Evolutionary conservation across 2,113 vertebrate species (phyloP).

Genomic region (Hystrix cristata): DNA sequence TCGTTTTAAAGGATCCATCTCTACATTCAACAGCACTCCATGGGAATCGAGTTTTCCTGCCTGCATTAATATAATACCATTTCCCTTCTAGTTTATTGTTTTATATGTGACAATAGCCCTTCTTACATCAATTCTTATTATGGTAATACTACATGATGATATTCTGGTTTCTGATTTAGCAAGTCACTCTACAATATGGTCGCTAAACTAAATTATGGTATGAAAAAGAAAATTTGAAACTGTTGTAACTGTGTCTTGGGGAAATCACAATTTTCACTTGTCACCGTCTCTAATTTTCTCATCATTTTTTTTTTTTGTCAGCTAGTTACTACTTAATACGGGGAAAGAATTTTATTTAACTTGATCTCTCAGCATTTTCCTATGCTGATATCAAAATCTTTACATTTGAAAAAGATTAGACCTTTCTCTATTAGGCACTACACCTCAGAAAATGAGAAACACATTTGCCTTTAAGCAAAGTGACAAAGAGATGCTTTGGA

Average conservation of each 20-base stretch:
- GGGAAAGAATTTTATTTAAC: conserved; percentile 35
- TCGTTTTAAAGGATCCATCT: conserved; percentile 6
- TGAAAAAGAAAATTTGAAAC: conserved; percentile 69
- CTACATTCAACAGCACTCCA: neutral
- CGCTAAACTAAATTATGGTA: conserved; percentile 71
- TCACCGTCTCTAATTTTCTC: conserved; percentile 54
- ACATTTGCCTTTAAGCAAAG: neutral
- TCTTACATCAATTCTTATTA: conserved; percentile 55
- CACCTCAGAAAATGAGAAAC: conserved; percentile 31
- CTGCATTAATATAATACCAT: conserved; percentile 34
- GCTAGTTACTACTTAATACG: neutral
- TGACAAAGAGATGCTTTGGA: neutral
- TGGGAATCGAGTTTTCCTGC: neutral
- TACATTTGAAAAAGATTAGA: neutral
- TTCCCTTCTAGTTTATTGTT: conserved; percentile 59
- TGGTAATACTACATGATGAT: neutral
- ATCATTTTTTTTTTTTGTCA: neutral
- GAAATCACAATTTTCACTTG: neutral
- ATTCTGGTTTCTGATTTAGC: conserved; percentile 46
- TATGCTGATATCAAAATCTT: conserved; percentile 1
- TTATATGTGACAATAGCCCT: neutral
- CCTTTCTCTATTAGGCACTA: neutral
- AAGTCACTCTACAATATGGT: conserved; percentile 50
- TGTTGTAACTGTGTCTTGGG: neutral
- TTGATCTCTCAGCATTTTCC: conserved; percentile 23